Conservation (phyloP, 1,140 invertebrate species). For the Pseudomyrmex pallidus region DNA sequence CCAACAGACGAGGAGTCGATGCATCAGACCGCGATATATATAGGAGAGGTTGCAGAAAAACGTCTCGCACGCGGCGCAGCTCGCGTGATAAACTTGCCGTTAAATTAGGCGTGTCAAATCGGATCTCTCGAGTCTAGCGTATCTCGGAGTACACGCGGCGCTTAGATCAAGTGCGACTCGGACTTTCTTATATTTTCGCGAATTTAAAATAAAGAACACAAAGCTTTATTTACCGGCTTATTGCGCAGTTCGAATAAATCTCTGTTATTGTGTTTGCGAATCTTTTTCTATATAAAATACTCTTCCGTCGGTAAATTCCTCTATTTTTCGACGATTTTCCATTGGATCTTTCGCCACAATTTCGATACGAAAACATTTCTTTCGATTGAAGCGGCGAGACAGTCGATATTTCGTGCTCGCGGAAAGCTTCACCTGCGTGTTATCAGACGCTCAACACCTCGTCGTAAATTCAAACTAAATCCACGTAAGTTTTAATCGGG, state of each 20-base stretch:
- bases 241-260: too few relatives aligned
- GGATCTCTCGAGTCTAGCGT: slow-evolving; percentile 18
- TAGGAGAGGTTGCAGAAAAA: not conserved
- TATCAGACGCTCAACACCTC: slow-evolving; percentile 11
- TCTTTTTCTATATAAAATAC: too few relatives aligned
- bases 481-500: slow-evolving; percentile 33
- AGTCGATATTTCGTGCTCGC: not conserved
- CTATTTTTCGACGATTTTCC: not conserved
- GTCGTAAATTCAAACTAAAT: slow-evolving; percentile 27
- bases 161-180: not conserved
- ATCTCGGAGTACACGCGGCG: not conserved
- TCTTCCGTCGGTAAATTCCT: not conserved
- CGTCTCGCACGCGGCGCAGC: not conserved
- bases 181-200: not conserved
- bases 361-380: not conserved
- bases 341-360: slow-evolving; percentile 11
- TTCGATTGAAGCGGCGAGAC: not conserved
- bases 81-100: slow-evolving; percentile 25
- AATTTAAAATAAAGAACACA: not conserved
- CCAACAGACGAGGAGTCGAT: slow-evolving; percentile 33
- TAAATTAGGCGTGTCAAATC: slow-evolving; percentile 48
- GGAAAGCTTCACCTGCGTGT: not conserved
- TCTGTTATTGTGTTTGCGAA: not conserved
- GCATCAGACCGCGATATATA: slow-evolving; percentile 26
- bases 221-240: not conserved